Base-by-base conservation (phyloP, 1,140 invertebrate species). In the Metaphire vulgaris region DNA sequence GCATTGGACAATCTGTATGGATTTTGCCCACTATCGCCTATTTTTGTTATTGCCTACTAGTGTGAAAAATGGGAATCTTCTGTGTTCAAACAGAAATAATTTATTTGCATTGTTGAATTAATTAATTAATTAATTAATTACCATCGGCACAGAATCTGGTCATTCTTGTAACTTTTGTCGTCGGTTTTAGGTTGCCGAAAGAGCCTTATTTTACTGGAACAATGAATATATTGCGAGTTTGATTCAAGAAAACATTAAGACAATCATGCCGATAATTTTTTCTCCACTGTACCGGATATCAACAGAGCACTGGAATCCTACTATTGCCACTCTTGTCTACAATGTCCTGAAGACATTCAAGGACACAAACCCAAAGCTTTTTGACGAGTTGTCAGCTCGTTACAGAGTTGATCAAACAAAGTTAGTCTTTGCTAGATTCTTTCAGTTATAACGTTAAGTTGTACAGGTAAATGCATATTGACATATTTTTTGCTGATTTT, bases 291-390 rank as follows among this genome's bases (percentile, higher is more conserved):
- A 98, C 87, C 92, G 92, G 82, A 97, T 72, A 71, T 56, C 41
- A 6, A 56, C 6, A 21, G 94, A 93, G 82, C 97, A 99, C 87
- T 99, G 97, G 97, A 99, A 99, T 88, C 98, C 99, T 89, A 99
- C 96, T 64, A 99, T 99, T 81, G 95, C 98, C 86, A 97, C 97
- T 76, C 90, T 99, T 72, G 98, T 99, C 80, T 99, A 99, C 87
- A 99, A 99, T 89, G 96, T 97, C 28, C 88, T 99, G 56, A 99
- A 99, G 84, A 87, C 98, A 31, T 97, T 99, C 84, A 99, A 99
- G 96, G 97, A 99, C 87, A 98, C 99, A 93, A 98, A 99, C 89
- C 96, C 98, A 87, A 97, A 96, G 85, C 88, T 99, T 28, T 99
- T 99, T 86, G 96, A 99, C 80, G 87, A 88, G 84, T 98, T 96